phyloP scores from a whole-genome alignment of 2,797 vertebrate genomes.

The Ceryle rudis region DNA sequence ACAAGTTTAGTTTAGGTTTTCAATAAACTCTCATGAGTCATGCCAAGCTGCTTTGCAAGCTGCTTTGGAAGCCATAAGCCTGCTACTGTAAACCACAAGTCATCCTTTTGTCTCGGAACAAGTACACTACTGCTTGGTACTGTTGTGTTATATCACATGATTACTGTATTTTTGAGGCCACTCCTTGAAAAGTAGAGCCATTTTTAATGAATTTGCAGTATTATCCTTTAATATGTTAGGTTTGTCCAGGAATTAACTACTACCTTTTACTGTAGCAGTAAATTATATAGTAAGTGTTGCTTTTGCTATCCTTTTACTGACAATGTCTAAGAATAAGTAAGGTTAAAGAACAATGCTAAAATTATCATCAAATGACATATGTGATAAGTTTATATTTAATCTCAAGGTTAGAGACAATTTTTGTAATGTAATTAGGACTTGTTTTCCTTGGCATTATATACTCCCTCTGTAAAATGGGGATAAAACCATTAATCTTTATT shows the following conservation, averaged over 20 bases:
- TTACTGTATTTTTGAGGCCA: not conserved
- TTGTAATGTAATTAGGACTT: not conserved
- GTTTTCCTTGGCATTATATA: not conserved
- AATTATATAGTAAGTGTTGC: not conserved
- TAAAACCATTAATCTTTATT: not conserved
- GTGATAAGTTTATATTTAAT: not conserved
- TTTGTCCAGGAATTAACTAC: not conserved
- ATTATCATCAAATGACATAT: not conserved
- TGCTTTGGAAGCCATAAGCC: not conserved
- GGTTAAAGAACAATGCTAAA: not conserved
- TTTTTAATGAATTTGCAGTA: not conserved
- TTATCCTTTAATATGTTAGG: not conserved
- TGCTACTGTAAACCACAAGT: not conserved
- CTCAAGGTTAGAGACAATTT: not conserved
- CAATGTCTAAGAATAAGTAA: not conserved
- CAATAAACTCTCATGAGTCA: not conserved
- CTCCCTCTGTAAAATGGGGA: not conserved
- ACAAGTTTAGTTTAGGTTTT: not conserved
- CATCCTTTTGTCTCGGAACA: not conserved
- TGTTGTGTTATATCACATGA: fast-evolving
- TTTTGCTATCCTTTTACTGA: not conserved
- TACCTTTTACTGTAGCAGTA: not conserved
- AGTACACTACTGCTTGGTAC: not conserved
- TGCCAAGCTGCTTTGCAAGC: not conserved
- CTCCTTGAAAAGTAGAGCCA: not conserved